phyloP scores from a whole-genome alignment of 2,888 invertebrate genomes.

The Achlya flavicornis region DNA sequence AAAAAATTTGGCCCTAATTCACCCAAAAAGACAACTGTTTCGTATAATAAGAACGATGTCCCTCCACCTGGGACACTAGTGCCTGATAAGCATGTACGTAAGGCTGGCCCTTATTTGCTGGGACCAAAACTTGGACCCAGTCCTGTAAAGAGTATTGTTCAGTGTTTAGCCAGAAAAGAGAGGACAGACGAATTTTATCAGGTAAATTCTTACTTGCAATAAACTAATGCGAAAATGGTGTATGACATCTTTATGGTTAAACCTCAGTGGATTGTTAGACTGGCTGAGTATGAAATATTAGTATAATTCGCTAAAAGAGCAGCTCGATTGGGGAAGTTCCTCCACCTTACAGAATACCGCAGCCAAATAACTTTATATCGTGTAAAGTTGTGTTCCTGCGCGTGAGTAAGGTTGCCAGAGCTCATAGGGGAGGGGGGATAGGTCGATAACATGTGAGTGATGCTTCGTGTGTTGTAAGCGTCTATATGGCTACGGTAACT shows the following conservation, averaged over 20 bases:
- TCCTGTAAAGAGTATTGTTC: constrained; percentile 90
- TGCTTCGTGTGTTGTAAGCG: too few relatives aligned
- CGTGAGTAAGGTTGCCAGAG: too few relatives aligned
- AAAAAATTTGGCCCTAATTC: constrained; percentile 56
- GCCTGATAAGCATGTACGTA: constrained; percentile 79
- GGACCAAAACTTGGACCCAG: constrained; percentile 89
- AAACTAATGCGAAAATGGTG: neutral
- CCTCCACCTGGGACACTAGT: constrained; percentile 81
- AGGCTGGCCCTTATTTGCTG: constrained; percentile 87
- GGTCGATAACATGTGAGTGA: too few relatives aligned
- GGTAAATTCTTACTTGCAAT: constrained; percentile 46
- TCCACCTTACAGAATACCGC: too few relatives aligned
- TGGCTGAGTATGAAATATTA: neutral
- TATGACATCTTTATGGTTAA: too few relatives aligned
- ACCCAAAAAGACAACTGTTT: constrained; percentile 54
- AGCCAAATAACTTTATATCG: too few relatives aligned
- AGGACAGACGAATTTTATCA: constrained; percentile 88
- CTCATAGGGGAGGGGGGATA: too few relatives aligned
- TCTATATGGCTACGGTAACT: too few relatives aligned
- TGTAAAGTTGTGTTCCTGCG: too few relatives aligned
- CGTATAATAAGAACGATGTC: constrained; percentile 66
- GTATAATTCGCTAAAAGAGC: too few relatives aligned
- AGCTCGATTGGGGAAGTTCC: too few relatives aligned
- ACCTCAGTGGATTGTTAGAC: too few relatives aligned
- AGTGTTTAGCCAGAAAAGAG: constrained; percentile 88